Base-by-base conservation (phyloP, 2,888 invertebrate genomes). In the Sclerodermus sp. region DNA sequence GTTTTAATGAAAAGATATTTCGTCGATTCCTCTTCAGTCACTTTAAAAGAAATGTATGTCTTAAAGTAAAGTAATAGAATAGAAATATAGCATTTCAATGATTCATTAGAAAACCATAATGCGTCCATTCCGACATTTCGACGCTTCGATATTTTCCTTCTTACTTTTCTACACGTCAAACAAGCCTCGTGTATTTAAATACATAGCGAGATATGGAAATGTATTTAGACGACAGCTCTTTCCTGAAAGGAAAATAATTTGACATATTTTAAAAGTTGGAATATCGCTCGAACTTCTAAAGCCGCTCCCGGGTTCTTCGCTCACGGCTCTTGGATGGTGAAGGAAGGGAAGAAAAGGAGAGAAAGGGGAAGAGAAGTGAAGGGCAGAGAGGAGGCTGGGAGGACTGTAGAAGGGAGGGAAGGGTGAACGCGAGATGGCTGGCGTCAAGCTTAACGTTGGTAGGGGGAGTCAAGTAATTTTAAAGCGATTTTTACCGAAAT, bases 181-280 rank as follows among this genome's bases (percentile, higher is more conserved):
- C 43, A 46, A 55, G 43, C 44, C 55, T 52, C 55, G 52, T 58
- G 60, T 64, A 70, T 69, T 71, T 69, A 63, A 71, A 69, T 70
- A 69, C 66, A 70, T 56, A 58, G 60, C 51, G 52, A 56, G 57
- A 51, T 61, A 64, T 60, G 65, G 61, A 66, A 67, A 65, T 66
- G 63, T 66, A 71, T 70, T 69, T 65, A 67, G 60, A 58, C 61
- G 62, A 62, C 61, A 63, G 68, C 60, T 62, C 59, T n/a, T n/a
- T 60, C 62, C 63, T 62, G 67, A 70, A 68, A 68, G 66, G 66
- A 62, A 75, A 76, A 74, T 75, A 75, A 76, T 76, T 74, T 73
- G 74, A 74, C 72, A 72, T 73, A 74, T 76, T 76, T 74, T 68
- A 74, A 72, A 73, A 74, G 73, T 71, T 72, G 67, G 70, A 75